phyloP scores from a whole-genome alignment of 2,113 vertebrate species.

The Litocranius walleri region DNA sequence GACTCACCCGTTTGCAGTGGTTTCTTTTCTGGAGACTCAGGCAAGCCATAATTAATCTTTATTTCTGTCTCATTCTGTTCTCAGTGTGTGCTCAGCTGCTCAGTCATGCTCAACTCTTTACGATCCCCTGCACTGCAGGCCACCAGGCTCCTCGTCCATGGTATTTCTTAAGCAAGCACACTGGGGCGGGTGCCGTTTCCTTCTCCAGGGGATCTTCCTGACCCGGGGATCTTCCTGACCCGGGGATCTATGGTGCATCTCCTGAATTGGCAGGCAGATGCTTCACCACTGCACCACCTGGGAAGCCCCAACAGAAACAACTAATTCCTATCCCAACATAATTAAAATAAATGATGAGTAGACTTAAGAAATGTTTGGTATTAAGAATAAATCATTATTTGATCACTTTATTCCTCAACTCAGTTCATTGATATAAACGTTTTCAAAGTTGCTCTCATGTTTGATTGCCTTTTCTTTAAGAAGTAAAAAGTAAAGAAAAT shows the following conservation, averaged over 20 bases:
- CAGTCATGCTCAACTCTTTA: not conserved
- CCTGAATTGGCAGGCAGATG: not conserved
- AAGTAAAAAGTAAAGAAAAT: not conserved
- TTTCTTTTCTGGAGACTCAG: not conserved
- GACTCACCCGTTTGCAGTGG: not conserved
- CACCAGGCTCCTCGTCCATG: not conserved
- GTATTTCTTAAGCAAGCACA: not conserved
- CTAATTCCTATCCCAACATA: not conserved
- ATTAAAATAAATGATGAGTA: not conserved
- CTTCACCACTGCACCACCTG: not conserved
- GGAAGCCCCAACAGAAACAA: not conserved
- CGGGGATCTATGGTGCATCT: not conserved
- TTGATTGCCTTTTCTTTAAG: not conserved
- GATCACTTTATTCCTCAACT: not conserved
- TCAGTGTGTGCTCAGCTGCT: rapidly evolving
- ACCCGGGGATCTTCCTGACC: not conserved
- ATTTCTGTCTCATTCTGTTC: not conserved
- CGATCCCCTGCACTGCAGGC: not conserved
- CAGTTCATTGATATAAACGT: not conserved
- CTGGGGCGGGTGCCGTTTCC: not conserved
- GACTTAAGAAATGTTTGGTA: not conserved
- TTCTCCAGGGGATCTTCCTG: not conserved
- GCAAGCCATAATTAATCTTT: not conserved
- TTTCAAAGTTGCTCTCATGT: not conserved
- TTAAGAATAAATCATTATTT: not conserved